Percentiles rank a stretch among this genome's conserved stretches.
Conservation (phyloP, 2,797 vertebrate genomes). For the Bradypus variegatus region DNA sequence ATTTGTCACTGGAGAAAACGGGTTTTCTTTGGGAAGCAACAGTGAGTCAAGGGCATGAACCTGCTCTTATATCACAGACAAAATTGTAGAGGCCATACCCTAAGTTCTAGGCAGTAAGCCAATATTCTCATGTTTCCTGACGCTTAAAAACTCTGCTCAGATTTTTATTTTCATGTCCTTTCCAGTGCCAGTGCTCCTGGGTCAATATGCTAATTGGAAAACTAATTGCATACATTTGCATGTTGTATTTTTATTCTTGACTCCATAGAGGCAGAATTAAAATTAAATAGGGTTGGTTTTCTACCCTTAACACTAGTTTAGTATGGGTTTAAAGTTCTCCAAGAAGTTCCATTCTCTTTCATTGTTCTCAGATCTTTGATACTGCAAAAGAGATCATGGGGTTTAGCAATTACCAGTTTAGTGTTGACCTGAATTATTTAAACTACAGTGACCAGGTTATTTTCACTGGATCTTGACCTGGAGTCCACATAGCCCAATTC, state of each 20-base stretch:
- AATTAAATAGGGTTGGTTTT: slow-evolving; percentile 29
- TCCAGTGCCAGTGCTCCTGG: slow-evolving; percentile 30
- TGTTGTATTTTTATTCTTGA: slow-evolving; percentile 31
- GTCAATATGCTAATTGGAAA: slow-evolving; percentile 51
- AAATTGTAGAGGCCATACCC: background rate
- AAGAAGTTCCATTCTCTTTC: background rate
- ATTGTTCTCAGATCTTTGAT: slow-evolving; percentile 6
- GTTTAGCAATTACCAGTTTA: background rate
- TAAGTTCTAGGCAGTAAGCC: background rate
- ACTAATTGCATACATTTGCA: slow-evolving; percentile 42
- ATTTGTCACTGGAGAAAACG: slow-evolving; percentile 26
- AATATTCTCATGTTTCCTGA: background rate
- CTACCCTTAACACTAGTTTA: background rate
- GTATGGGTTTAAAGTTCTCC: slow-evolving; percentile 25
- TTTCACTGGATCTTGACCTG: background rate
- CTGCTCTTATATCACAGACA: background rate
- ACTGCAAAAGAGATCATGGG: background rate
- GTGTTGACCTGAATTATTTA: slow-evolving; percentile 3
- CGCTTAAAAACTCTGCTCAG: background rate
- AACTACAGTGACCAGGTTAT: background rate
- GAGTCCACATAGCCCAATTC: background rate
- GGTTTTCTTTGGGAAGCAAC: slow-evolving; percentile 9
- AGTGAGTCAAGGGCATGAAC: background rate
- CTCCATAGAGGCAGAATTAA: slow-evolving; percentile 28
- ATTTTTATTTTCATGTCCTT: slow-evolving; percentile 51